These are phyloP conservation scores for Terrapene triunguis DNA, from an alignment of 2,113 vertebrate species.

Conservation along the genomic window DNA sequence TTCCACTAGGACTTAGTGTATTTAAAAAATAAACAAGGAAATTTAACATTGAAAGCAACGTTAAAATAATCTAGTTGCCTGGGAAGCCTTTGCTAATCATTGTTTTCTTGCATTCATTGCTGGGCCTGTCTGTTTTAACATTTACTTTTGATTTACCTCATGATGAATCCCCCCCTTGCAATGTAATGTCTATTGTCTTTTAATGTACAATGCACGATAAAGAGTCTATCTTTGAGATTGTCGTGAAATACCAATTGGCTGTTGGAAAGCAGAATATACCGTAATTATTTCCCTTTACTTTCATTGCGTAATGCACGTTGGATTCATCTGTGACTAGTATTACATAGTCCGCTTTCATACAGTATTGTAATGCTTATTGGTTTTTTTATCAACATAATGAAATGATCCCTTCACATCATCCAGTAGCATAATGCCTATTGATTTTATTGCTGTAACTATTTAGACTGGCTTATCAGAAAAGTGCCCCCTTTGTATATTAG, in stretches of 20 bases:
- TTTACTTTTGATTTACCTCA: not conserved
- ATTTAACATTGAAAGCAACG: conserved; percentile 52
- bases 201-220: not conserved
- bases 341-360: not conserved
- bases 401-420: conserved; percentile 28
- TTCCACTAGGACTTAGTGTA: not conserved
- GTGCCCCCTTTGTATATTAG: conserved; percentile 49
- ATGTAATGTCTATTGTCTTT: conserved; percentile 8
- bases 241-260: not conserved
- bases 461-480: conserved; percentile 36
- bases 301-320: not conserved
- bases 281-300: conserved; percentile 28
- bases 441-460: conserved; percentile 40
- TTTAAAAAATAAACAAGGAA: not conserved
- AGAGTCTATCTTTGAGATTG: not conserved
- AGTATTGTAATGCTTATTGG: not conserved
- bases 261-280: not conserved
- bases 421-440: conserved; percentile 34
- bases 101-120: not conserved
- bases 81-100: not conserved
- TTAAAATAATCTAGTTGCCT: conserved; percentile 16
- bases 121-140: conserved; percentile 6
- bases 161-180: conserved; percentile 22
- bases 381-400: conserved; percentile 15
- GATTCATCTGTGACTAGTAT: not conserved